Base-by-base conservation (phyloP, 2,888 invertebrate genomes). In the Hydropsyche betteni region DNA sequence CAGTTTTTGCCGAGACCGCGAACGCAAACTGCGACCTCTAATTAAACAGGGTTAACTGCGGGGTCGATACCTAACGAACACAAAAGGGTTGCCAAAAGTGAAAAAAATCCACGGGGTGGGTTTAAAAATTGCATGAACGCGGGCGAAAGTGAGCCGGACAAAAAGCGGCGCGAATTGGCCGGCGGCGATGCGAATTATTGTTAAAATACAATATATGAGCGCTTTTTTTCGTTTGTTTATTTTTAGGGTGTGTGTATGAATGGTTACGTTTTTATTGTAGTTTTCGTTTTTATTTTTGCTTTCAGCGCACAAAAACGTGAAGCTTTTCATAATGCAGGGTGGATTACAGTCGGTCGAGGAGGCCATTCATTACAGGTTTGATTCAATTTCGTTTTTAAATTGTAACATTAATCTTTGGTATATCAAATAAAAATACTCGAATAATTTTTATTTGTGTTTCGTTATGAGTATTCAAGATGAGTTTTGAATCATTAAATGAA, bases 251-350 rank as follows among this genome's bases (percentile, higher is more conserved):
- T 24, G 24, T 24, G 24, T 24, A 24, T 24, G 24, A 24, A 24
- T 24, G 24, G 24, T 44, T 44, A 44, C 44, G 4, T 44, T 44
- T 44, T 10, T 44, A 44, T 64, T 64, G 64, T 64, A n/a, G 36
- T 64, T 64, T 34, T 64, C 6, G 24, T 61, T 10, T 61, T 8
- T n/a, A 68, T 68, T 36, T 36, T 71, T 2, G 12, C 5, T 52
- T 75, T 52, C 61, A 75, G 77, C 55, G 36, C 75, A 75, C 38
- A 68, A 75, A 71, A 77, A 77, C 33, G 68, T 75, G n/a, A 69
- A 53, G 10, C 36, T 77, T 4, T 77, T 75, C 69, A 72, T 77
- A 36, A 75, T 51, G 33, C 75, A 75, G 68, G 77, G 77, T n/a
- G 77, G 75, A 7, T 33, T 58, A 2, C 77, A 75, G 52, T 72